Percentiles rank a stretch among this genome's conserved stretches.
These are phyloP conservation scores for Heliocidaris tuberculata DNA, from an alignment of 35 echinoderm and acorn worm species.

Conservation along the genomic window DNA sequence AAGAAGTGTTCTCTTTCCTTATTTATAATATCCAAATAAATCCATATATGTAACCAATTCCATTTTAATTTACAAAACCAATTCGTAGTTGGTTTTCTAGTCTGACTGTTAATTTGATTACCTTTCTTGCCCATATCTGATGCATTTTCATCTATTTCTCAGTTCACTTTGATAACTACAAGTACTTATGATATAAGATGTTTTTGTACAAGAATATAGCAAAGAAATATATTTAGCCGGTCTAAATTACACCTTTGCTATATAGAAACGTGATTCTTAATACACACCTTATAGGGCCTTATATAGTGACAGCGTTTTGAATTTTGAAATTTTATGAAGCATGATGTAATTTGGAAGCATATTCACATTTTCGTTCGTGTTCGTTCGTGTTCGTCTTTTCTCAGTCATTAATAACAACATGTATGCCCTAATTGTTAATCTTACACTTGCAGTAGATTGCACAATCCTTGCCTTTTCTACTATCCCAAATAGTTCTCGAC, in stretches of 20 bases:
- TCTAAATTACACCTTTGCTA: not conserved
- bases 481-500: too few species aligned
- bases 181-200: too few species aligned
- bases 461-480: not conserved
- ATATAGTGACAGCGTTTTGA: not conserved
- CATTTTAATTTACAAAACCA: too few species aligned
- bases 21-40: too few species aligned
- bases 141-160: not conserved
- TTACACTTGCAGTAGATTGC: not conserved
- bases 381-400: not conserved
- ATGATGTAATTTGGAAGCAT: not conserved
- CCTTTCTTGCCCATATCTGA: not conserved
- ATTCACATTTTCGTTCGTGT: not conserved
- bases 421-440: not conserved
- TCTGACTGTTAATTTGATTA: too few species aligned
- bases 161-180: too few species aligned
- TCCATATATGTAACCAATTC: too few species aligned
- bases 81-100: too few species aligned
- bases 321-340: not conserved
- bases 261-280: not conserved
- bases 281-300: not conserved
- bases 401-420: not conserved
- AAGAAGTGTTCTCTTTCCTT: too few species aligned
- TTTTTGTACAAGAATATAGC: not conserved
- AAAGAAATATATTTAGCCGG: not conserved